Conservation (phyloP, 2,113 vertebrate species). For the Maylandia zebra region DNA sequence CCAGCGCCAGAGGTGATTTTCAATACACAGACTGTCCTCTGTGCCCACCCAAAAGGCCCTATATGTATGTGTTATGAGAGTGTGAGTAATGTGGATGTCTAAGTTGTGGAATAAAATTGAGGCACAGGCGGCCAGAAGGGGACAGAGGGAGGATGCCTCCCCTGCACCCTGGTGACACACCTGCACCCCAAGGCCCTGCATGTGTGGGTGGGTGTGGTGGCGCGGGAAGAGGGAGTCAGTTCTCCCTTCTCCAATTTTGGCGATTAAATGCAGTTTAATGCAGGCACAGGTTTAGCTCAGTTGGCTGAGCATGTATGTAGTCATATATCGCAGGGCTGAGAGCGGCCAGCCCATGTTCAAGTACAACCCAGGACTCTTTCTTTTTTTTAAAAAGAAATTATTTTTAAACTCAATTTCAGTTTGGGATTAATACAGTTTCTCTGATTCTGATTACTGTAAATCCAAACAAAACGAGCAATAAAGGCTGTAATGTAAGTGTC, state of each 20-base stretch:
- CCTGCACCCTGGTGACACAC: not conserved
- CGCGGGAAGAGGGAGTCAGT: fast-evolving
- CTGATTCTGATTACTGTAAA: not conserved
- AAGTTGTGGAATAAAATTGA: not conserved
- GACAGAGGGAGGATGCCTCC: fast-evolving
- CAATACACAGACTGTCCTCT: fast-evolving
- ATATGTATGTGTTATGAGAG: fast-evolving
- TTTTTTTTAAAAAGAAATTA: fast-evolving
- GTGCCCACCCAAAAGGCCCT: fast-evolving
- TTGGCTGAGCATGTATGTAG: not conserved
- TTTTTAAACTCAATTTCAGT: too few species aligned
- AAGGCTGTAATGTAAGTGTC: fast-evolving
- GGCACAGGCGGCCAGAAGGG: fast-evolving
- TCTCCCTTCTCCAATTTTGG: not conserved
- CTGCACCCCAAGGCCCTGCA: not conserved
- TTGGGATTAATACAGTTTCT: fast-evolving
- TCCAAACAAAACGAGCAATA: not conserved
- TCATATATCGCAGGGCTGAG: fast-evolving
- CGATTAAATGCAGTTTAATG: fast-evolving
- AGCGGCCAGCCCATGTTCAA: fast-evolving
- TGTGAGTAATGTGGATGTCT: fast-evolving
- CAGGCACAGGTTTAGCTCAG: fast-evolving
- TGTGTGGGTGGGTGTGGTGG: not conserved
- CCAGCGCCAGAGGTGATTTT: fast-evolving
- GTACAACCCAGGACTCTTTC: fast-evolving